These are phyloP conservation scores for Ptiloglossa arizonensis DNA, from an alignment of 1,140 invertebrate genomes.

Conservation along the genomic window DNA sequence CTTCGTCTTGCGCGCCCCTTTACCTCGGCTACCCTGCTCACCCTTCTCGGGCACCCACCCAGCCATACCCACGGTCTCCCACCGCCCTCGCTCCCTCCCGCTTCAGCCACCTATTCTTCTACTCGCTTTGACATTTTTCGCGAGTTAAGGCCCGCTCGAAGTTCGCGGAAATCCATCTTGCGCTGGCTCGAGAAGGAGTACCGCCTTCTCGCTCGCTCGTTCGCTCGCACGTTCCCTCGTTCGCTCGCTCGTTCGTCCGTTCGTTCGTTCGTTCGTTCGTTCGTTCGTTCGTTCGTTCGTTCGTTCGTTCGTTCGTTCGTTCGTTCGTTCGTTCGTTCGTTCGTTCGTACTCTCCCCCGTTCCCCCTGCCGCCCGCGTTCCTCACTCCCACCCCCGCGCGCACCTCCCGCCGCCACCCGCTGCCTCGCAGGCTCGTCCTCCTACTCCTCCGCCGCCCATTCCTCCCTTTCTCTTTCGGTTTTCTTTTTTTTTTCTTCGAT, in stretches of 20 bases:
- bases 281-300: conserved; percentile 31
- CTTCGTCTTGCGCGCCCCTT: conserved; percentile 49
- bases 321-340: conserved; percentile 3
- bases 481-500: conserved; percentile 62
- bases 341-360: neutral
- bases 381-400: neutral
- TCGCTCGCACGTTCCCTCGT: conserved; percentile 16
- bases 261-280: no score
- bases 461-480: conserved; percentile 32
- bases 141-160: conserved; percentile 70
- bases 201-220: conserved; percentile 40
- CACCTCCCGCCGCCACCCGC: neutral
- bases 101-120: conserved; percentile 60
- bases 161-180: conserved; percentile 72
- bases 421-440: conserved; percentile 27
- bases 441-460: conserved; percentile 14
- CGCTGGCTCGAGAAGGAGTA: conserved; percentile 50
- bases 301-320: conserved; percentile 6
- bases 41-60: conserved; percentile 12
- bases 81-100: neutral
- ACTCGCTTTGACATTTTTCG: conserved; percentile 74
- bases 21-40: conserved; percentile 31
- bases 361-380: neutral
- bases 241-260: neutral
- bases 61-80: neutral